Percentiles rank a stretch among this genome's conserved stretches.
These are phyloP conservation scores for Aeoliscus strigatus DNA, from an alignment of 2,797 vertebrate genomes.

Conservation along the genomic window DNA sequence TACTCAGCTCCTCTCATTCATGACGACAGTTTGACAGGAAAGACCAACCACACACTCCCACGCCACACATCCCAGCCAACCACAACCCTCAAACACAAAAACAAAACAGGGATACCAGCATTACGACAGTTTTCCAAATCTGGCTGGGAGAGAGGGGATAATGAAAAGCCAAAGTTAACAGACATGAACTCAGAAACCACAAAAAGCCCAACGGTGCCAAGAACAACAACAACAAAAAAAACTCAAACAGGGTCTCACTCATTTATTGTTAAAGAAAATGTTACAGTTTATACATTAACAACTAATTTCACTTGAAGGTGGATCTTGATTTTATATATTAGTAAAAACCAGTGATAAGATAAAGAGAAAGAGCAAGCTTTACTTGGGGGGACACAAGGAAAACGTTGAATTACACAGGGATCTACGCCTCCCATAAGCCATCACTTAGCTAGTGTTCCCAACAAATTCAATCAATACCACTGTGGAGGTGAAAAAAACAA, in stretches of 20 bases:
- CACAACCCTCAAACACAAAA: constrained; percentile 61
- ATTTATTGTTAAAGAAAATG: constrained; percentile 89
- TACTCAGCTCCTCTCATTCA: constrained; percentile 35
- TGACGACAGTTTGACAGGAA: constrained; percentile 40
- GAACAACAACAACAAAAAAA: constrained; percentile 22
- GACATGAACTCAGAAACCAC: constrained; percentile 60
- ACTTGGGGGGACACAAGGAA: constrained; percentile 50
- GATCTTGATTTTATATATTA: constrained; percentile 69
- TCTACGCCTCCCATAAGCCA: constrained; percentile 41
- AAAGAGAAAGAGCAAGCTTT: constrained; percentile 59
- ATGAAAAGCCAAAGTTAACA: constrained; percentile 57
- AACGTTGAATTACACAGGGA: constrained; percentile 37
- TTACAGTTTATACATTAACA: constrained; percentile 91
- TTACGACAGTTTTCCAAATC: constrained; percentile 67
- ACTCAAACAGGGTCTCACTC: constrained; percentile 64
- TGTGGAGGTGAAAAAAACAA: constrained; percentile 43
- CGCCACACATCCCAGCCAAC: constrained; percentile 46
- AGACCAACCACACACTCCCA: constrained; percentile 44
- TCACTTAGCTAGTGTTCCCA: constrained; percentile 62
- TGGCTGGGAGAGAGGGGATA: constrained; percentile 26
- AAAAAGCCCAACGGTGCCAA: constrained; percentile 20
- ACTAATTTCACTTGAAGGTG: constrained; percentile 78
- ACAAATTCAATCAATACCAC: constrained; percentile 58
- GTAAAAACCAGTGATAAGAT: constrained; percentile 72
- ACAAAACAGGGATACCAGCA: constrained; percentile 56